Conservation (phyloP, 2,113 vertebrate species). For the Smithornis capensis region DNA sequence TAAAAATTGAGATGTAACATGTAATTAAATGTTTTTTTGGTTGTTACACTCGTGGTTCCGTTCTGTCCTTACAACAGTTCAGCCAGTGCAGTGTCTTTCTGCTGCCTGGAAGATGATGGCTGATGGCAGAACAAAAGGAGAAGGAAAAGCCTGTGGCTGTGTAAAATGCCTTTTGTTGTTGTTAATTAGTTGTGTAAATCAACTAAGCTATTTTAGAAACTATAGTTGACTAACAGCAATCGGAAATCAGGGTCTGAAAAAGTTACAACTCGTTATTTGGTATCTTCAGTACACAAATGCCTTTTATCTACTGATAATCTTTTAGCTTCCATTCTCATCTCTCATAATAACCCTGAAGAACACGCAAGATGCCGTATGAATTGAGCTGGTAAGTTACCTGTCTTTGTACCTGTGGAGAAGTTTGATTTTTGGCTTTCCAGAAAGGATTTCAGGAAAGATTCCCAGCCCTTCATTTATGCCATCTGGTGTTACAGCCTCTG, state of each 20-base stretch:
- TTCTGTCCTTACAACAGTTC: not conserved
- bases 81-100: not conserved
- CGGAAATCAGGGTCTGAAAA: not conserved
- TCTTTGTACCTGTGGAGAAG: not conserved
- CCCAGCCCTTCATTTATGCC: not conserved
- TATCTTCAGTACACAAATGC: not conserved
- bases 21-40: not conserved
- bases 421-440: not conserved
- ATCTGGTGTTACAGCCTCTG: not conserved
- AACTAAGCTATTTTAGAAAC: not conserved
- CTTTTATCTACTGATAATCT: not conserved
- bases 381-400: slow-evolving; percentile 39
- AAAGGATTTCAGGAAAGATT: not conserved
- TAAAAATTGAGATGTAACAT: not conserved
- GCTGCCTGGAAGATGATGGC: not conserved
- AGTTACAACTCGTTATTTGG: not conserved
- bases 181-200: not conserved
- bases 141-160: not conserved
- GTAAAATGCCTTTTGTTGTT: not conserved
- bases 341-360: not conserved
- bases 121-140: not conserved
- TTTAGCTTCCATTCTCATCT: not conserved
- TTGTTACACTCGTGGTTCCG: not conserved
- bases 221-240: not conserved
- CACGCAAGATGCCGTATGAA: not conserved